These are phyloP conservation scores for Tenrec ecaudatus DNA, from an alignment of 2,113 vertebrate species.

Conservation along the genomic window DNA sequence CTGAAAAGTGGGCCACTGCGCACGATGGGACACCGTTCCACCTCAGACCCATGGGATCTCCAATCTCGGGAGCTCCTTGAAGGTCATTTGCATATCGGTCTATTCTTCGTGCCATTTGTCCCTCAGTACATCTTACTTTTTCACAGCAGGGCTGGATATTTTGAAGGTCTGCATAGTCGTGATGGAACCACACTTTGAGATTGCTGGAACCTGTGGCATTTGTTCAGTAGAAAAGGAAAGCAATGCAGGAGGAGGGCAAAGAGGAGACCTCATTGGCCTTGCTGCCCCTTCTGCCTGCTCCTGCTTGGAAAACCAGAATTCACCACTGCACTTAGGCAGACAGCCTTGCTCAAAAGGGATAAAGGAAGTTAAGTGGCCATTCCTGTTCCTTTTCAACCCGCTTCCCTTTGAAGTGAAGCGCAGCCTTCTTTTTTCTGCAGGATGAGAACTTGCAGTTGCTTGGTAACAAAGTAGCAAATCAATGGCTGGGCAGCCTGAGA, in stretches of 20 bases:
- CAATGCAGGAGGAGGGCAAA: neutral
- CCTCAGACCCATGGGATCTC: neutral
- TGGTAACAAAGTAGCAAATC: conserved; percentile 43
- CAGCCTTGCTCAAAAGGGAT: neutral
- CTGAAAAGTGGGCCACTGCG: neutral
- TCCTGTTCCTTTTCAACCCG: neutral
- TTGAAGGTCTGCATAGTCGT: neutral
- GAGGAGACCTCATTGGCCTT: no score
- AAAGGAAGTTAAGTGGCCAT: neutral
- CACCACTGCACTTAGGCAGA: neutral
- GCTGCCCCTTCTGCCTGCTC: neutral
- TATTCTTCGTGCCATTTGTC: neutral
- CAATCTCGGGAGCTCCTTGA: neutral
- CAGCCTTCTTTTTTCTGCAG: neutral
- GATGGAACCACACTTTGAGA: neutral
- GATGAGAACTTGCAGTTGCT: neutral
- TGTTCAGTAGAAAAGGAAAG: neutral
- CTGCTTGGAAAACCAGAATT: neutral
- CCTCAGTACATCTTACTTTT: neutral
- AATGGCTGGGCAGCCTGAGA: neutral
- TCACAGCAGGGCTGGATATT: neutral
- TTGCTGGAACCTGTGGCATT: neutral
- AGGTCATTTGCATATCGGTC: neutral
- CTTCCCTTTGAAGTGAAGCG: conserved; percentile 1
- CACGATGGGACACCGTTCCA: neutral